Evolutionary conservation across 2,113 vertebrate species (phyloP), one percentile per base, ranked within the genome.

Genomic region (Cettia cetti): DNA sequence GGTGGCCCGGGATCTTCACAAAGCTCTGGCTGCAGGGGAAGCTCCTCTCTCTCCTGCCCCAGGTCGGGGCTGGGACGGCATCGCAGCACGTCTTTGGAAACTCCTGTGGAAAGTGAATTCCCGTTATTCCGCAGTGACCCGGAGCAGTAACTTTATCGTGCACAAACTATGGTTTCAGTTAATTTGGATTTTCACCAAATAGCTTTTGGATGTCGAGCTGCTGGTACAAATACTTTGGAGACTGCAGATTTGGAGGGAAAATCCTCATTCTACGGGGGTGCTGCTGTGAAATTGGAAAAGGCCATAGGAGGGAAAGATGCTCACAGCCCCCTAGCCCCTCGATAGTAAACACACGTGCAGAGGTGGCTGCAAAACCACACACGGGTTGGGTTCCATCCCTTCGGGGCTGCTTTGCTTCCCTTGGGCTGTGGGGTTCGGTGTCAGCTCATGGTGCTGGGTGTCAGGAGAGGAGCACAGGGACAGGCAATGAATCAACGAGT

Each of bases 361-460:
- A 60, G 49, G 20, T 42, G 57, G 49, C 80, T 76, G 50, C 37
- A 37, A 10, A 78, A 75, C 0, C 26, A 33, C 59, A 2, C 70
- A 6, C 0, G 13, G 40, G 7, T 37, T 56, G 64, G 27, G 37
- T 70, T 54, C 31, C 53, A 37, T 64, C 30, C 56, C 56, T 64
- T 21, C 1, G 0, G 92, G 57, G 40, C 37, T 4, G 0, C 79
- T 64, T 60, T 61, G 56, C 10, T 53, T 87, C 39, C 74, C 81
- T 22, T 7, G 74, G 22, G 57, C 66, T 65, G 33, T 6, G 40
- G 60, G 64, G 23, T 0, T 3, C 0, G 0, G 14, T 22, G 37
- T 72, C 7, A 0, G 64, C 69, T 82, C 21, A 0, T 0, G 3
- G 66, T 16, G 0, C 63, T 90, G 80, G 44, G 23, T 7, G 4